A percentile compares a stretch with the other conserved stretches of the same genome.
Conservation (phyloP, 2,113 vertebrate species). For the Calcarius ornatus region DNA sequence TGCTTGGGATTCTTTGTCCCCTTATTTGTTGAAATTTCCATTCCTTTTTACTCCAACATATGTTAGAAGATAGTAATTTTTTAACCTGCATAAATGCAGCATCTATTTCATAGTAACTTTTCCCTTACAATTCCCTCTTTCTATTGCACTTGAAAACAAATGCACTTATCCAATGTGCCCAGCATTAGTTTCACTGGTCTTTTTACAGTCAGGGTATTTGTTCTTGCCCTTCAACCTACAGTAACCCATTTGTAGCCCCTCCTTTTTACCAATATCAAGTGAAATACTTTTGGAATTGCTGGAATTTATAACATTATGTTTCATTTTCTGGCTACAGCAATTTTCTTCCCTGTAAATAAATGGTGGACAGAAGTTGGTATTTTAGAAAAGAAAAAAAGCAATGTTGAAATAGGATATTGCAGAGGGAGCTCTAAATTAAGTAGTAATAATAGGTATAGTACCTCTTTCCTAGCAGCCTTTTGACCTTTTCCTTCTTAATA, state of each 20-base stretch:
- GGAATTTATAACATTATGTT: not conserved
- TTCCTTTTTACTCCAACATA: not conserved
- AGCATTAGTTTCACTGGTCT: not conserved
- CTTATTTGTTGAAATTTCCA: not conserved
- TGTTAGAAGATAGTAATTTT: not conserved
- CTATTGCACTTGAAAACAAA: not conserved
- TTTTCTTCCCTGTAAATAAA: not conserved
- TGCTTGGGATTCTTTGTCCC: not conserved
- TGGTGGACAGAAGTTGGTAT: not conserved
- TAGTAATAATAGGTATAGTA: not conserved
- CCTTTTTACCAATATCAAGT: not conserved
- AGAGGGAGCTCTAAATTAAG: not conserved
- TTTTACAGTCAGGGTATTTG: not conserved
- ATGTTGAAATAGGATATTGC: not conserved
- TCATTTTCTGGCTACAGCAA: not conserved
- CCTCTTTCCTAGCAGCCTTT: not conserved
- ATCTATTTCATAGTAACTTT: not conserved
- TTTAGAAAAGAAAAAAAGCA: not conserved
- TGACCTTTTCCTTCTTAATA: not conserved
- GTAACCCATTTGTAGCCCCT: not conserved
- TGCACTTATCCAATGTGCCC: not conserved
- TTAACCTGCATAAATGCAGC: not conserved
- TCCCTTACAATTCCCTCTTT: not conserved
- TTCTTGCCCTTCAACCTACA: not conserved
- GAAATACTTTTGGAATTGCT: not conserved